Base-by-base conservation (phyloP, 2,888 invertebrate genomes). In the Ctena decussata region DNA sequence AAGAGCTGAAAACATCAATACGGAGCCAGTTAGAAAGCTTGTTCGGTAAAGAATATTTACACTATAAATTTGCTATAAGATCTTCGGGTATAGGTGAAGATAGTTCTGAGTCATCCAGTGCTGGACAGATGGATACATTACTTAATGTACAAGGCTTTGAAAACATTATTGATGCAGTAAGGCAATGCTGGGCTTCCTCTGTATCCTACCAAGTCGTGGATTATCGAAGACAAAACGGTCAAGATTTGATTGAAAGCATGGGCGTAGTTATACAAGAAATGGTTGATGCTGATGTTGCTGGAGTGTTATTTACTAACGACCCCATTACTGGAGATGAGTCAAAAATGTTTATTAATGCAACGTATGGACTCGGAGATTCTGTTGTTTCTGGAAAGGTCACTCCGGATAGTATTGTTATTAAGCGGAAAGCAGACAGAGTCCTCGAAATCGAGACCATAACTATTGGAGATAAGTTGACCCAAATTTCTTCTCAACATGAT, bases 221-320 rank as follows among this genome's bases (percentile, higher is more conserved):
- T 11, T 75, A 75, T 39, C 41, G 75, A 57, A 30, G 75, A n/a
- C 75, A 75, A n/a, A 69, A 80, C 49, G 80, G 80, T 21, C 80
- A 80, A n/a, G 11, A 35, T 24, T 30, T 75, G 30, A 32, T 53
- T 6, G 75, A 74, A 24, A 37, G 49, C 0, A 74, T 75, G 75
- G 80, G 49, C 5, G 74, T 80, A 11, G 32, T 80, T 21, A 37
- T 80, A 35, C 80, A 80, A 46, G 53, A 74, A 57, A 80, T 80
- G 80, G 39, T 80, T 15, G 35, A 30, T 39, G 44, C 80, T 24
- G 74, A 80, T 1, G 75, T 75, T 21, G 73, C 80, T 8, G 80
- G 80, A 1, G 80, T 74, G 12, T n/a, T 80, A 39, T 74, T 80
- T 37, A 80, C 80, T 8, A 69, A 35, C 24, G 74, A 80, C 46